phyloP scores from a whole-genome alignment of 1,140 invertebrate genomes.

The Danaus melanippus region DNA sequence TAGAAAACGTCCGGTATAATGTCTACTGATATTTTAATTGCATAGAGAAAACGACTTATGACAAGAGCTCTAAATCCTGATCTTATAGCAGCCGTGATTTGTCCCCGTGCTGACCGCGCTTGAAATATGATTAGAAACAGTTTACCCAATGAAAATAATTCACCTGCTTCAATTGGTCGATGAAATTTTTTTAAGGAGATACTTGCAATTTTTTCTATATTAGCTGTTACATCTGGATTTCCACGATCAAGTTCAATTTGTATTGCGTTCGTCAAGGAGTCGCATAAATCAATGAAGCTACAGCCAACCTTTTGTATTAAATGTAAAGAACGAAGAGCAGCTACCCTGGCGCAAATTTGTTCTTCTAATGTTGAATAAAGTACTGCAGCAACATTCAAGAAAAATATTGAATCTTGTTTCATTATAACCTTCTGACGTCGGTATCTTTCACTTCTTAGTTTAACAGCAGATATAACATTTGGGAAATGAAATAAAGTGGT shows the following conservation, averaged over 20 bases:
- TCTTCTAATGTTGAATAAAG: slow-evolving; percentile 47
- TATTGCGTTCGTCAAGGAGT: slow-evolving; percentile 46
- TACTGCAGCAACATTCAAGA: slow-evolving; percentile 53
- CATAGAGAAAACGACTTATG: slow-evolving; percentile 52
- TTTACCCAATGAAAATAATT: slow-evolving; percentile 59
- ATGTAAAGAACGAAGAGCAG: slow-evolving; percentile 42
- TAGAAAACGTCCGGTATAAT: slow-evolving; percentile 63
- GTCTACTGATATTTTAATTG: slow-evolving; percentile 46
- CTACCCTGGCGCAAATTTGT: slow-evolving; percentile 40
- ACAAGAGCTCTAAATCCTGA: slow-evolving; percentile 55
- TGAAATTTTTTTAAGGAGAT: slow-evolving; percentile 32
- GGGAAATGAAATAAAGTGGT: slow-evolving; percentile 38
- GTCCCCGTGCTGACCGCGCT: slow-evolving; percentile 42
- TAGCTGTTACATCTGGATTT: slow-evolving; percentile 35
- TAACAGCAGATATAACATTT: slow-evolving; percentile 25
- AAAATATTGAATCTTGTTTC: slow-evolving; percentile 54
- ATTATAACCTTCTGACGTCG: slow-evolving; percentile 32
- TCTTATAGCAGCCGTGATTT: slow-evolving; percentile 45
- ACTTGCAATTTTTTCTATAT: slow-evolving; percentile 44
- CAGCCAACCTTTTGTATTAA: slow-evolving; percentile 44
- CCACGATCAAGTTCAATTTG: slow-evolving; percentile 51
- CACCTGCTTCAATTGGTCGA: slow-evolving; percentile 40
- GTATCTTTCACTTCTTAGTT: slow-evolving; percentile 38
- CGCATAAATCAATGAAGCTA: slow-evolving; percentile 44
- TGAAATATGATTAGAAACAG: slow-evolving; percentile 53